Conservation (phyloP, 2,797 vertebrate genomes). For the Cossypha dichroa region DNA sequence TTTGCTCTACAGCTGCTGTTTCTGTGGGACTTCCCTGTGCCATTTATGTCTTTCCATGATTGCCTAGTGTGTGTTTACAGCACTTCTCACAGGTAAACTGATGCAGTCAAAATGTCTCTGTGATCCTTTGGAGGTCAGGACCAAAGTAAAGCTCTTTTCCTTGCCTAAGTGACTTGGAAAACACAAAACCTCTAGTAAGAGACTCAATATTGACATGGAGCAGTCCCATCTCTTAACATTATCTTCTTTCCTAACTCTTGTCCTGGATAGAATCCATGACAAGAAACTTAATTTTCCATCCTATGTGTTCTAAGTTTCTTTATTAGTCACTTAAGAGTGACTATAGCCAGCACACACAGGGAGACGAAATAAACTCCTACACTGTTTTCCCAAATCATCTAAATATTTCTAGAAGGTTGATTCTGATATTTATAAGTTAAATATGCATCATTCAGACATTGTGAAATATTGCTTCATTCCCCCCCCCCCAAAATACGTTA, state of each 20-base stretch:
- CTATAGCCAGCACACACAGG: background rate
- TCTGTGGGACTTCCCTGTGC: too few species aligned
- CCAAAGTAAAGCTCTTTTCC: background rate
- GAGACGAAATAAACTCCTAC: background rate
- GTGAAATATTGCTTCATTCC: background rate
- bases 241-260: background rate
- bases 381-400: background rate
- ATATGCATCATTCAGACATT: background rate
- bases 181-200: background rate
- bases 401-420: background rate
- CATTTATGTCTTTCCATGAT: rapidly evolving
- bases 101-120: rapidly evolving
- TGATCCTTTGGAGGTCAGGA: background rate
- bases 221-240: background rate
- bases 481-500: rapidly evolving
- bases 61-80: background rate
- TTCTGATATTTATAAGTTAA: background rate
- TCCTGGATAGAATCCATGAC: background rate
- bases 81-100: background rate
- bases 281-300: background rate
- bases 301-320: background rate
- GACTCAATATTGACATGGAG: background rate
- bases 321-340: background rate
- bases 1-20: background rate
- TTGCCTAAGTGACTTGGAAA: background rate